Percentiles rank a stretch among this genome's conserved stretches.
Evolutionary conservation across 2,888 invertebrate genomes (phyloP).

Genomic region (Cerastis rubricosa): DNA sequence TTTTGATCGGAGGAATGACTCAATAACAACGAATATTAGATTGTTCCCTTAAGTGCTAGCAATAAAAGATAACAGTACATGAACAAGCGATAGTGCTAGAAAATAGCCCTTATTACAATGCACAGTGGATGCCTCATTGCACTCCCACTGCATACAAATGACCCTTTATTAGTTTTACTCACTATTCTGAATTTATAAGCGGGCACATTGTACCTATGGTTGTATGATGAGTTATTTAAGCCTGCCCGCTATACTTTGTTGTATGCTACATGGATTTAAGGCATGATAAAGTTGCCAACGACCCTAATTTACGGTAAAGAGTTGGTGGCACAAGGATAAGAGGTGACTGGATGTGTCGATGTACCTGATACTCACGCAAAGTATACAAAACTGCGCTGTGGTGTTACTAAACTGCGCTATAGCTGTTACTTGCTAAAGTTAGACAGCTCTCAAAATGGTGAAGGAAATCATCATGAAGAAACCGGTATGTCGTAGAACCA

Average conservation of each 20-base stretch:
- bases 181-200: constrained; percentile 54
- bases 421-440: neutral
- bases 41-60: constrained; percentile 11
- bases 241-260: constrained; percentile 24
- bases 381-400: neutral
- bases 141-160: constrained; percentile 55
- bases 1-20: constrained; percentile 4
- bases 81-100: constrained; percentile 37
- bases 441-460: neutral
- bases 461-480: neutral
- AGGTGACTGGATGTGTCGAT: neutral
- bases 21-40: neutral
- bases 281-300: constrained; percentile 14
- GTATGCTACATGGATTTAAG: constrained; percentile 26
- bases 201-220: constrained; percentile 34
- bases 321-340: constrained; percentile 9
- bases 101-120: constrained; percentile 53
- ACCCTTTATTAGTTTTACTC: constrained; percentile 37
- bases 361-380: neutral
- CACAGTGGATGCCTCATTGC: constrained; percentile 26
- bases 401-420: neutral
- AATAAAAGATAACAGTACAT: constrained; percentile 52
- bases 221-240: constrained; percentile 37
- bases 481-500: neutral
- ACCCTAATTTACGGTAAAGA: constrained; percentile 8